Percentiles rank a stretch among this genome's conserved stretches.
These are phyloP conservation scores for Strigamia crassipes DNA, from an alignment of 2,888 invertebrate genomes.

Conservation along the genomic window DNA sequence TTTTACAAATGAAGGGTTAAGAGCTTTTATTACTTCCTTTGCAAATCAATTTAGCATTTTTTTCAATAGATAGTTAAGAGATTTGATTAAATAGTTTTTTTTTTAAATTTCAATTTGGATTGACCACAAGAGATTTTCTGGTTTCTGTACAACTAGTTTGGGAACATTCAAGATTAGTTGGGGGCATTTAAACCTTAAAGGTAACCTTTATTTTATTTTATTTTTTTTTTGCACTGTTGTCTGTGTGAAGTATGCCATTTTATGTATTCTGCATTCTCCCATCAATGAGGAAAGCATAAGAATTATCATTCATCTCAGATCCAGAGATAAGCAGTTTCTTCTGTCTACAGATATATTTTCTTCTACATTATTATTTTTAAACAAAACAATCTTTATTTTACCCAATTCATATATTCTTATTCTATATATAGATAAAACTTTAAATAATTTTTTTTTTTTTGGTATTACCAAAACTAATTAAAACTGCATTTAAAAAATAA, in stretches of 20 bases:
- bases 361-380: too few relatives aligned
- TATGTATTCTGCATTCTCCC: background rate
- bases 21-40: background rate
- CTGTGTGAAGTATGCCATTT: slow-evolving; percentile 29
- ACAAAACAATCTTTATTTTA: too few relatives aligned
- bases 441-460: too few relatives aligned
- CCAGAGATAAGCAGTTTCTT: background rate
- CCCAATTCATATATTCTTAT: too few relatives aligned
- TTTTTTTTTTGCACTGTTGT: background rate
- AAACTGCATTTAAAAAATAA: background rate
- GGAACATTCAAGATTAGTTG: slow-evolving; percentile 14
- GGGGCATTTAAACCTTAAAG: background rate
- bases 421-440: too few relatives aligned
- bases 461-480: too few relatives aligned
- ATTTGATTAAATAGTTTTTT: too few relatives aligned
- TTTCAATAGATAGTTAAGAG: background rate
- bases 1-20: background rate
- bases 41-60: background rate
- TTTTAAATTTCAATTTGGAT: background rate
- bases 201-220: slow-evolving; percentile 33
- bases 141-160: slow-evolving; percentile 17
- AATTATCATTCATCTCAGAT: slow-evolving; percentile 11
- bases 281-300: background rate
- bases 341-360: background rate
- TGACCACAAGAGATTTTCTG: background rate